These are phyloP conservation scores for Paracentrotus lividus DNA, from an alignment of 53 echinoderm and acorn worm genomes.

Conservation along the genomic window DNA sequence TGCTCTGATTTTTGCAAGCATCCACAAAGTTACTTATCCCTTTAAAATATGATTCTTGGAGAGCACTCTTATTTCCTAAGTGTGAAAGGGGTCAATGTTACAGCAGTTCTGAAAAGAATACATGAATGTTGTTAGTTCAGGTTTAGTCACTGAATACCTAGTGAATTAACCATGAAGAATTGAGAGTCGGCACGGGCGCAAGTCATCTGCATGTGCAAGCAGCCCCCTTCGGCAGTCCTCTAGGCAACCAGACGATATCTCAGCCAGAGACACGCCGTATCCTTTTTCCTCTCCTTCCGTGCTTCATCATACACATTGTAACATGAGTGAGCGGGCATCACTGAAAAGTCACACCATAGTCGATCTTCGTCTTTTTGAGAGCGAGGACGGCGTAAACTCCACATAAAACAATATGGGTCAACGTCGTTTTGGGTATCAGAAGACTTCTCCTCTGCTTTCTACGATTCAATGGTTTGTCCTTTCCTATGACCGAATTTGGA, in stretches of 20 bases:
- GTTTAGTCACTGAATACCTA: slow-evolving; percentile 1
- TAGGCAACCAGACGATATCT: neutral
- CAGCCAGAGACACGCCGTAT: neutral
- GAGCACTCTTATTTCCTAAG: neutral
- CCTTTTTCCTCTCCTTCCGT: neutral
- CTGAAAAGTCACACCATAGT: neutral
- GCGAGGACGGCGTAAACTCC: too few relatives aligned
- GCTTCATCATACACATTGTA: slow-evolving; percentile 11
- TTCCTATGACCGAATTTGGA: neutral
- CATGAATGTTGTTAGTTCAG: slow-evolving; percentile 13
- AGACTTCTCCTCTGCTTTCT: neutral
- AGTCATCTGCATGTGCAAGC: neutral
- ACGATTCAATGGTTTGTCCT: neutral
- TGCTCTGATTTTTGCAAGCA: too few relatives aligned
- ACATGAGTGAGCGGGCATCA: neutral
- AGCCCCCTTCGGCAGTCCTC: neutral
- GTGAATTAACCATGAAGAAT: slow-evolving; percentile 41
- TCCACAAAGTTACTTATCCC: too few relatives aligned
- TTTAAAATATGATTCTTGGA: too few relatives aligned
- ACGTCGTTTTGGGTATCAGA: too few relatives aligned
- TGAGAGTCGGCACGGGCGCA: neutral
- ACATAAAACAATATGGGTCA: too few relatives aligned
- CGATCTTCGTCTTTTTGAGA: too few relatives aligned
- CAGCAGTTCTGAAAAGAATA: neutral
- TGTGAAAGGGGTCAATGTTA: neutral